A percentile compares a stretch with the other conserved stretches of the same genome.
Evolutionary conservation across 2,113 vertebrate species (phyloP).

Genomic region (Tenrec ecaudatus): DNA sequence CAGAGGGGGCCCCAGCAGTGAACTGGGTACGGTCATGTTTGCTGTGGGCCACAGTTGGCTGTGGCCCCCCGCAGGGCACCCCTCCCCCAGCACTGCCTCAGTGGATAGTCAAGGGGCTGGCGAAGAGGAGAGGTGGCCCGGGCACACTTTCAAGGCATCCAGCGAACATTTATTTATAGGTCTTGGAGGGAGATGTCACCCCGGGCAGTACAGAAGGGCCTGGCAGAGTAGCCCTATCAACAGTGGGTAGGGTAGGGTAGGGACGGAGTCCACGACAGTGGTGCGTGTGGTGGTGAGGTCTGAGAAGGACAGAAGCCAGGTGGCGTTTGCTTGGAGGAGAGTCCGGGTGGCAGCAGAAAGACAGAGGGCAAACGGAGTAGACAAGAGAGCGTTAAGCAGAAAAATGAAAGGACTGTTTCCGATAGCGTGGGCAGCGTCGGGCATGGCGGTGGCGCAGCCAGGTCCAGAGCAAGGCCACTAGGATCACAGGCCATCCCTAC

Average conservation of each 20-base stretch:
- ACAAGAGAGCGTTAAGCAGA: neutral
- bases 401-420: neutral
- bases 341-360: constrained; percentile 13
- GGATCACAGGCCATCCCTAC: neutral
- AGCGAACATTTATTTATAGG: constrained; percentile 66
- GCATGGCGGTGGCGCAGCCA: neutral
- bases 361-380: neutral
- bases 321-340: neutral
- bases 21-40: too few species aligned
- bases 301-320: neutral
- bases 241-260: neutral
- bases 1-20: neutral
- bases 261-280: too few species aligned
- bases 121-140: constrained; percentile 54
- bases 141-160: neutral
- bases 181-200: constrained; percentile 1
- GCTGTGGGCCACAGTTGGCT: neutral
- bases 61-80: neutral
- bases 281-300: too few species aligned
- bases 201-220: neutral
- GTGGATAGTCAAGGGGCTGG: constrained; percentile 41
- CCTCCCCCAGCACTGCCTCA: neutral
- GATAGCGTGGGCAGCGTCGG: neutral
- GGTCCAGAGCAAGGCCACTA: neutral
- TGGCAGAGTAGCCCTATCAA: neutral